These are phyloP conservation scores for Oscheius sp. DNA, from an alignment of 2,888 invertebrate species.

Conservation along the genomic window DNA sequence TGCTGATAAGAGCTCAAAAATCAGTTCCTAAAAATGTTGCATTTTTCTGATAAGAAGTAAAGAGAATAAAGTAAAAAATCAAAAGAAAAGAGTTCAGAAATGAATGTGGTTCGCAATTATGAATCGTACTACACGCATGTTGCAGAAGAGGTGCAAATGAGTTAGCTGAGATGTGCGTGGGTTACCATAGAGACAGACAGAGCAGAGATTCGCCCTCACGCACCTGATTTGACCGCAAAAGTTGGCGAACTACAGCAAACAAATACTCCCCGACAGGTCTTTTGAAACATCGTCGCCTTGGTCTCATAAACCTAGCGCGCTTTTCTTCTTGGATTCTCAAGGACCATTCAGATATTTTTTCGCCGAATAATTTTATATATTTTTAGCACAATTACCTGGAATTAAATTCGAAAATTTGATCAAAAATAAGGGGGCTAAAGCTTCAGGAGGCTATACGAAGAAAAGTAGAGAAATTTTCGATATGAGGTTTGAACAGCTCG, in stretches of 20 bases:
- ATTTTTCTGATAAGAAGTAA: not conserved
- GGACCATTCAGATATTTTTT: not conserved
- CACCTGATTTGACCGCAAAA: not conserved
- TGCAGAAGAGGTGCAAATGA: not conserved
- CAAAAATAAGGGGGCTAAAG: not conserved
- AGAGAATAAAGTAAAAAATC: not conserved
- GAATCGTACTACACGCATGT: too few relatives aligned
- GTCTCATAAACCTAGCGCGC: not conserved
- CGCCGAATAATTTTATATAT: not conserved
- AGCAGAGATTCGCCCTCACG: not conserved
- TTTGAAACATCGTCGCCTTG: too few relatives aligned
- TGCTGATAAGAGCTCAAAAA: not conserved
- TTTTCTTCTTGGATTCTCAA: not conserved
- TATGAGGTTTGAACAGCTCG: conserved; percentile 13
- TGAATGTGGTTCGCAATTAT: not conserved
- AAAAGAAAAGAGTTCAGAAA: not conserved
- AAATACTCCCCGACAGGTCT: not conserved
- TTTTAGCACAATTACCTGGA: too few relatives aligned
- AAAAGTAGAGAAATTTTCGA: not conserved
- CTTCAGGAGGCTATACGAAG: not conserved
- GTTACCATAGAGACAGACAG: conserved; percentile 9
- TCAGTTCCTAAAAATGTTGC: not conserved
- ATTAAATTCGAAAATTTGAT: too few relatives aligned
- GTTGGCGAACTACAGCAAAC: not conserved
- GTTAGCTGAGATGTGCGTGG: not conserved